Conservation (phyloP, 1,140 invertebrate genomes). For the Ptiloglossa arizonensis region DNA sequence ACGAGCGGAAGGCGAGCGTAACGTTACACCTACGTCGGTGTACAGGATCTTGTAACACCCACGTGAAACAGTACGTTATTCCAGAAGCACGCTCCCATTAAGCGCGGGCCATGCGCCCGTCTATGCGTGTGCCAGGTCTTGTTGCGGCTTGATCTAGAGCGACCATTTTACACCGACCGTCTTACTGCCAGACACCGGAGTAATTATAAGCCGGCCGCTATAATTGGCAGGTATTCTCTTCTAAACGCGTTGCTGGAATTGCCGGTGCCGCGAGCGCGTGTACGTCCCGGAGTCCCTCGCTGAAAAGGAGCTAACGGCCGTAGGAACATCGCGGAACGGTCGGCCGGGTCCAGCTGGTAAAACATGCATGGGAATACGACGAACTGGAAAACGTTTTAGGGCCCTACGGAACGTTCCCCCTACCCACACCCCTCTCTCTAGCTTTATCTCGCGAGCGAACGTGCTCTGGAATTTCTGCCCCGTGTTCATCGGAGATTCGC, state of each 20-base stretch:
- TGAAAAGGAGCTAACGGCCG: background rate
- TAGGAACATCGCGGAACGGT: slow-evolving; percentile 3
- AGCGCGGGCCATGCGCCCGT: background rate
- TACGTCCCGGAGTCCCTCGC: background rate
- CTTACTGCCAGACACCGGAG: slow-evolving; percentile 41
- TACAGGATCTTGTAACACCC: slow-evolving; percentile 52
- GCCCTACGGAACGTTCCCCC: slow-evolving; percentile 3
- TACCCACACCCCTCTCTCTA: too few species aligned
- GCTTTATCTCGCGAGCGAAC: too few species aligned
- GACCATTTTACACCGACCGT: slow-evolving; percentile 27
- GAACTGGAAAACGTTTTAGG: slow-evolving; percentile 26
- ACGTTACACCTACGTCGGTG: slow-evolving; percentile 44
- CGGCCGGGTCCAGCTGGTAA: slow-evolving; percentile 20
- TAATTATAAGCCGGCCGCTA: slow-evolving; percentile 55
- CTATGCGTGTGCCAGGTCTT: slow-evolving; percentile 47
- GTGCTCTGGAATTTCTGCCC: too few species aligned
- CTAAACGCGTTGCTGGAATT: slow-evolving; percentile 1
- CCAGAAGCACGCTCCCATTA: slow-evolving; percentile 59
- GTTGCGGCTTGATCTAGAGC: slow-evolving; percentile 61
- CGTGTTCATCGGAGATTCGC: too few species aligned
- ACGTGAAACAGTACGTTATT: slow-evolving; percentile 56
- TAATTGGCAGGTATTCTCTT: slow-evolving; percentile 43
- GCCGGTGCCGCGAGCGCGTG: background rate
- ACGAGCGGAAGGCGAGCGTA: slow-evolving; percentile 1
- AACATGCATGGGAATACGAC: slow-evolving; percentile 43